Evolutionary conservation across 2,113 vertebrate species (phyloP).

Genomic region (Notothenia coriiceps): DNA sequence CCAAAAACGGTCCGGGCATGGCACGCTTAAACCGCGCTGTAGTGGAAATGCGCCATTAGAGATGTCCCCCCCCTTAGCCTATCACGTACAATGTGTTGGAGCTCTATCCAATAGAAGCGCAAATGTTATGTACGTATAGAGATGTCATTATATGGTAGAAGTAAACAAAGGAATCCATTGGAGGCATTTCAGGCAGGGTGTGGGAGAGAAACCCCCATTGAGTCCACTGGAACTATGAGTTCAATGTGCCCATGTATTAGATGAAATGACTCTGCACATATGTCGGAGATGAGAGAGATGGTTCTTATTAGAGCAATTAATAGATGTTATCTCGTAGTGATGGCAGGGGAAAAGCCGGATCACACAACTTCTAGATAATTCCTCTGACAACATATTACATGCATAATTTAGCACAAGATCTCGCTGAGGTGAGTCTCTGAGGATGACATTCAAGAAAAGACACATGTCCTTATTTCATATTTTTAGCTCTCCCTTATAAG

Average conservation of each 20-base stretch:
- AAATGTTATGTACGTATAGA: too few species aligned
- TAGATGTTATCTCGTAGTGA: conserved; percentile 39
- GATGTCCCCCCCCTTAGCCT: too few species aligned
- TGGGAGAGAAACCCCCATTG: background rate
- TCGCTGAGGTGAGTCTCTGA: conserved; percentile 47
- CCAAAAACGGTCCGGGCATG: too few species aligned
- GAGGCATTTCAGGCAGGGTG: too few species aligned
- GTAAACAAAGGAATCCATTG: too few species aligned
- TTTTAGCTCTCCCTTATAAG: conserved; percentile 25
- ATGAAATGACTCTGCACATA: background rate
- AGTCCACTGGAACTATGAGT: background rate
- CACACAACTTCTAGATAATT: conserved; percentile 56
- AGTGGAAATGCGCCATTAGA: too few species aligned
- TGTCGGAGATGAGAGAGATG: conserved; percentile 1
- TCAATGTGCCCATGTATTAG: background rate
- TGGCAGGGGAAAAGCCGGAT: conserved; percentile 53
- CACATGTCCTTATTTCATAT: conserved; percentile 40
- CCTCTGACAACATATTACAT: conserved; percentile 67
- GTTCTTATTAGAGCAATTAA: conserved; percentile 53
- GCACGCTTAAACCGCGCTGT: too few species aligned
- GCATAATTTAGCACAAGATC: conserved; percentile 72
- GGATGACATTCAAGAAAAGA: conserved; percentile 37
- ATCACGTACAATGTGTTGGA: too few species aligned
- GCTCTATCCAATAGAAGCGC: too few species aligned
- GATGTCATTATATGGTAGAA: too few species aligned